Percentiles rank a stretch among this genome's conserved stretches.
Conservation (phyloP, 2,113 vertebrate species). For the Smithornis capensis region DNA sequence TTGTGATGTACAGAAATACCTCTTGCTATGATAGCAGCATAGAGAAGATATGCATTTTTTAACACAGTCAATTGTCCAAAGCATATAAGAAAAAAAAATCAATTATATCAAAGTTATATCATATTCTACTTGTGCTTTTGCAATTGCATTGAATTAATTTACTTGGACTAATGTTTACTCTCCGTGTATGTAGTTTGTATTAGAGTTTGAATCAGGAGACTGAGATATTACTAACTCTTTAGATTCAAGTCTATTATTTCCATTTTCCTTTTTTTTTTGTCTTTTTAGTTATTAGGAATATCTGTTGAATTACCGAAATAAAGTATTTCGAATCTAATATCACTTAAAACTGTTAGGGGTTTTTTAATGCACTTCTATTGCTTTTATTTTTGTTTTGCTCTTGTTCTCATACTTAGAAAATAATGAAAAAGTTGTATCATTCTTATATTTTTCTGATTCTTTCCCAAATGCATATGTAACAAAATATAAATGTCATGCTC, state of each 20-base stretch:
- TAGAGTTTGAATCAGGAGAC: background rate
- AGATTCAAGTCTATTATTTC: background rate
- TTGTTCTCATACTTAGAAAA: background rate
- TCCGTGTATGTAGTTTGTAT: background rate
- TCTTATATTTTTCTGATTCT: background rate
- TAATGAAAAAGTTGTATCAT: background rate
- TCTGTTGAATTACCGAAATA: background rate
- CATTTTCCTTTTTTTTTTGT: background rate
- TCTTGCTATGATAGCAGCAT: background rate
- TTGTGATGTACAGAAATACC: background rate
- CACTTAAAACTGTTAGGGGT: accelerated
- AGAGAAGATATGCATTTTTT: background rate
- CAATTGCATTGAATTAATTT: background rate
- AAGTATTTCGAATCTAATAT: background rate
- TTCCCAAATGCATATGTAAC: background rate
- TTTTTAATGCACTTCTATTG: background rate
- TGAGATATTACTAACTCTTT: background rate
- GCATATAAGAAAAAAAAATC: background rate
- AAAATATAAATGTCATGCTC: background rate
- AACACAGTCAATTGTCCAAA: background rate
- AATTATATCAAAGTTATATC: background rate
- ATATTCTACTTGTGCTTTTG: background rate
- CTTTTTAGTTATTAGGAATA: background rate
- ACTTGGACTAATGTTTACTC: background rate
- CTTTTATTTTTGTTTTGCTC: background rate